These are phyloP conservation scores for Apolygus lucorum DNA, from an alignment of 1,140 invertebrate species.

Conservation along the genomic window DNA sequence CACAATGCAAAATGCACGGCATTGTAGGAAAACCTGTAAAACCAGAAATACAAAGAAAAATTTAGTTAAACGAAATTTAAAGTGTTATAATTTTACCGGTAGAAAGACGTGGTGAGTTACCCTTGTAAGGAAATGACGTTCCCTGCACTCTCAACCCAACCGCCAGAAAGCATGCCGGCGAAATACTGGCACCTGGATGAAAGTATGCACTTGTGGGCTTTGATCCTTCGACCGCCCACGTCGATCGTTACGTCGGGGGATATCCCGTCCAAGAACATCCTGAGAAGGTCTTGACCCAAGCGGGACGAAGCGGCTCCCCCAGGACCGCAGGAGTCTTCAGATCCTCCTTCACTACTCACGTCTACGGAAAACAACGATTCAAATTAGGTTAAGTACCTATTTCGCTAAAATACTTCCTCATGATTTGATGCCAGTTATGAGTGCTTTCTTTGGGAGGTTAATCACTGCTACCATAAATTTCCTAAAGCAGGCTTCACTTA, in stretches of 20 bases:
- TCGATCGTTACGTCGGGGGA: conserved; percentile 74
- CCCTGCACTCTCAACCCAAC: conserved; percentile 67
- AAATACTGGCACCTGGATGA: conserved; percentile 85
- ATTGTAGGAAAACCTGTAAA: conserved; percentile 63
- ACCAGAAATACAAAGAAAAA: conserved; percentile 34
- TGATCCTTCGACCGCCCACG: conserved; percentile 65
- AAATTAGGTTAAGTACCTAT: too few relatives aligned
- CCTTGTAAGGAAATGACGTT: conserved; percentile 75
- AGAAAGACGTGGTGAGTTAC: conserved; percentile 42
- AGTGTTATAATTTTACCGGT: background rate
- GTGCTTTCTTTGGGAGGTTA: too few relatives aligned
- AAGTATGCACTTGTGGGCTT: conserved; percentile 82
- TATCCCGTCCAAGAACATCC: conserved; percentile 83
- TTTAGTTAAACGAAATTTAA: background rate
- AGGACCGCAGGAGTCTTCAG: conserved; percentile 42
- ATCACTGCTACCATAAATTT: too few relatives aligned
- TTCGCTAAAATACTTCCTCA: too few relatives aligned
- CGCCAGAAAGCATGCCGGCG: conserved; percentile 75
- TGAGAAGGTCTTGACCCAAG: conserved; percentile 72
- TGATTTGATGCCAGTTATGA: too few relatives aligned
- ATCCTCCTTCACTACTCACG: conserved; percentile 44
- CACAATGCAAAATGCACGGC: conserved; percentile 81
- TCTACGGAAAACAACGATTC: conserved; percentile 30
- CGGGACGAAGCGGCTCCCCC: conserved; percentile 48
- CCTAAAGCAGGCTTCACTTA: too few relatives aligned